These are phyloP conservation scores for Lethrus apterus DNA, from an alignment of 1,140 invertebrate genomes.

Conservation along the genomic window DNA sequence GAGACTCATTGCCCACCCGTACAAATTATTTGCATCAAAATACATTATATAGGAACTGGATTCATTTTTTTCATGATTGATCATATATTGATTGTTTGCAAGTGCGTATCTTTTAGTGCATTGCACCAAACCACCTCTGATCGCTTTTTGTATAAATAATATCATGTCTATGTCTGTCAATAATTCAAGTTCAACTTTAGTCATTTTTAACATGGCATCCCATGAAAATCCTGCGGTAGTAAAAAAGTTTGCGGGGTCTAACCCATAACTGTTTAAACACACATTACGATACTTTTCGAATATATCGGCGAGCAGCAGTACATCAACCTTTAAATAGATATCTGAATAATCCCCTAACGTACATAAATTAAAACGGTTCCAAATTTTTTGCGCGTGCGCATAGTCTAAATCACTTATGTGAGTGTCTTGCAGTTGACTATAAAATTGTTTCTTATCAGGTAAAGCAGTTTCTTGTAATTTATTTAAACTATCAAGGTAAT, in stretches of 20 bases:
- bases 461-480: slow-evolving; percentile 33
- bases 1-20: background rate
- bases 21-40: slow-evolving; percentile 3
- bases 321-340: slow-evolving; percentile 41
- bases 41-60: background rate
- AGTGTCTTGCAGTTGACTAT: slow-evolving; percentile 30
- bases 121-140: slow-evolving; percentile 36
- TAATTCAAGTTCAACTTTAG: slow-evolving; percentile 15
- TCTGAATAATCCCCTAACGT: slow-evolving; percentile 41
- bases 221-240: slow-evolving; percentile 14
- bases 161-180: slow-evolving; percentile 10
- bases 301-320: slow-evolving; percentile 35
- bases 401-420: slow-evolving; percentile 37
- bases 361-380: slow-evolving; percentile 39
- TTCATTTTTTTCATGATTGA: no score
- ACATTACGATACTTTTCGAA: slow-evolving; percentile 44
- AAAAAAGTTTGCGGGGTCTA: slow-evolving; percentile 37
- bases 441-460: slow-evolving; percentile 34
- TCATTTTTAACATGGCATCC: slow-evolving; percentile 17
- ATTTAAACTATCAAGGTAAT: slow-evolving; percentile 29
- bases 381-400: slow-evolving; percentile 40
- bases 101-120: slow-evolving; percentile 36
- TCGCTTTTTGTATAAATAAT: slow-evolving; percentile 23
- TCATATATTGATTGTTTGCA: no score
- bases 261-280: slow-evolving; percentile 30